Percentiles rank a stretch among this genome's conserved stretches.
phyloP scores from a whole-genome alignment of 2,888 invertebrate genomes.

The Archips xylosteana region DNA sequence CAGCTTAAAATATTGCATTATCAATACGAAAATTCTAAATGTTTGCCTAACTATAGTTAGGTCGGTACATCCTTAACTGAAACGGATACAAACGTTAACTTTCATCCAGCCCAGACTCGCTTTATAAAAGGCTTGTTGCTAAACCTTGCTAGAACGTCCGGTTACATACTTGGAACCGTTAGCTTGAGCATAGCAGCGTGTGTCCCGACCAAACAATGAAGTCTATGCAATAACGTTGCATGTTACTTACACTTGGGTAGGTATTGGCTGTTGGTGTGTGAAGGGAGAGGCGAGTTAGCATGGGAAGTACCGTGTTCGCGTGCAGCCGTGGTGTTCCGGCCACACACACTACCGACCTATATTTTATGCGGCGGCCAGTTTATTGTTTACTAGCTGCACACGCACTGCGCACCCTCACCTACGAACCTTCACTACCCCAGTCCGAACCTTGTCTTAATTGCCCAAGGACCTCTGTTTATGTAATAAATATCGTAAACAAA shows the following conservation, averaged over 20 bases:
- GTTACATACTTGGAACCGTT: conserved; percentile 34
- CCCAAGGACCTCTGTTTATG: conserved; percentile 44
- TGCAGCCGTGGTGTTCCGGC: conserved; percentile 65
- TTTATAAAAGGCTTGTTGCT: conserved; percentile 21
- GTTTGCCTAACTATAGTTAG: conserved; percentile 6
- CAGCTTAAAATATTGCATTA: neutral
- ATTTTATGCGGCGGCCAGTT: conserved; percentile 79
- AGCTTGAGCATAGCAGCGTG: conserved; percentile 44
- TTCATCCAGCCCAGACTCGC: conserved; percentile 28
- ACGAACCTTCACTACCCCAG: conserved; percentile 53
- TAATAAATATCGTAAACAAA: conserved; percentile 13
- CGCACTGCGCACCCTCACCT: conserved; percentile 61
- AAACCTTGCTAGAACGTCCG: conserved; percentile 37
- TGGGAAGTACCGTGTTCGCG: conserved; percentile 61
- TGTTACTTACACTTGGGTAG: conserved; percentile 50
- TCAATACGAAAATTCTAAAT: neutral
- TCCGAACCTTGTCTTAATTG: conserved; percentile 49
- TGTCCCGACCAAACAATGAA: conserved; percentile 57
- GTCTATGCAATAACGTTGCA: conserved; percentile 62
- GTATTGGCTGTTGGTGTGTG: conserved; percentile 45
- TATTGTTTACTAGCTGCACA: conserved; percentile 77
- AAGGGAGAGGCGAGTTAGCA: conserved; percentile 43
- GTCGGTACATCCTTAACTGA: conserved; percentile 17
- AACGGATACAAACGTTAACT: conserved; percentile 32
- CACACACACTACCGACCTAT: conserved; percentile 81